These are phyloP conservation scores for Microchrysa polita DNA, from an alignment of 2,888 invertebrate species.

Conservation along the genomic window DNA sequence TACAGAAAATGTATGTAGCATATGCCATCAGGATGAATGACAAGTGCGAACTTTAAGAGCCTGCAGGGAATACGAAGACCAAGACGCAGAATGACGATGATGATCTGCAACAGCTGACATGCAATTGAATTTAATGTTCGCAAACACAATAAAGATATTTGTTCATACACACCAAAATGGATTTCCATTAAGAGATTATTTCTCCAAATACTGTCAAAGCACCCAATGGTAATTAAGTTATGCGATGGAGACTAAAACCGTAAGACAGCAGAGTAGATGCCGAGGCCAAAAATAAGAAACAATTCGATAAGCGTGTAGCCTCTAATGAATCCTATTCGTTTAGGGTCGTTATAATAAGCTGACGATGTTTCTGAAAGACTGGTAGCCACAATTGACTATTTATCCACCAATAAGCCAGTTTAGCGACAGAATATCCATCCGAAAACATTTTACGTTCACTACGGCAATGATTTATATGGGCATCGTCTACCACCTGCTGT, in stretches of 20 bases:
- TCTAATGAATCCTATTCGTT: slow-evolving; percentile 8
- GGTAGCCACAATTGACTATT: slow-evolving; percentile 37
- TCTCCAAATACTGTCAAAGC: too few species aligned
- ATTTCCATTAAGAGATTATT: neutral
- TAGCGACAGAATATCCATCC: slow-evolving; percentile 34
- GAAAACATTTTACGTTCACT: slow-evolving; percentile 28
- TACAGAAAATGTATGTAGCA: slow-evolving; percentile 27
- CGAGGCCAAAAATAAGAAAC: neutral
- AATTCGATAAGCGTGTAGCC: neutral
- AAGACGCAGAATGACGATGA: neutral
- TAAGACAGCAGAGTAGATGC: neutral
- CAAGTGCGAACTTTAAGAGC: slow-evolving; percentile 18
- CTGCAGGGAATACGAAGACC: neutral
- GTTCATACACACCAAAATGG: neutral
- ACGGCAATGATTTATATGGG: slow-evolving; percentile 38
- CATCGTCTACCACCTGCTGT: slow-evolving; percentile 34
- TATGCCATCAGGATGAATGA: slow-evolving; percentile 22
- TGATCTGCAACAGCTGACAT: slow-evolving; percentile 41
- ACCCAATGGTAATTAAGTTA: slow-evolving; percentile 3
- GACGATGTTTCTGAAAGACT: slow-evolving; percentile 4
- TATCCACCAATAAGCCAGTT: slow-evolving; percentile 43
- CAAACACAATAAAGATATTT: neutral
- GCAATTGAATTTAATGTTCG: neutral
- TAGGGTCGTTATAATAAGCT: neutral
- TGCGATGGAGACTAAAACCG: neutral